A percentile compares a stretch with the other conserved stretches of the same genome.
Conservation (phyloP, 2,888 invertebrate genomes). For the Cybosia mesomella region DNA sequence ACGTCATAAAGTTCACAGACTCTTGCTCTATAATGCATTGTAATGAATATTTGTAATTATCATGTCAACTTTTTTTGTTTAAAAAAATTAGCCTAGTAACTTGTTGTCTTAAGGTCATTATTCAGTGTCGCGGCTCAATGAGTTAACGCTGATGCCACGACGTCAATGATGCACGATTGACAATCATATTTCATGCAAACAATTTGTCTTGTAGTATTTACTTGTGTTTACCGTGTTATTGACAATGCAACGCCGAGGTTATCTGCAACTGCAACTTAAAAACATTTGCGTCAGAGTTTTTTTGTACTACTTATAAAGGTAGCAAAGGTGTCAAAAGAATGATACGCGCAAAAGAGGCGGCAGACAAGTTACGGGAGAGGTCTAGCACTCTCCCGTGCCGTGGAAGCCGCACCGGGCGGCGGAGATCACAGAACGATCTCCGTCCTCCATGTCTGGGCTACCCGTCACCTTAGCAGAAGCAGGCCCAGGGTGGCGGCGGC, state of each 20-base stretch:
- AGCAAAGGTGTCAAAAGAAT: neutral
- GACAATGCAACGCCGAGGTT: neutral
- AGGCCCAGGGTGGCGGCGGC: too few relatives aligned
- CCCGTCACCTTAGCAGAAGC: too few relatives aligned
- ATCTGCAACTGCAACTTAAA: slow-evolving; percentile 1
- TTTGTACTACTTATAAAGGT: neutral
- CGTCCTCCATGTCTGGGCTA: too few relatives aligned
- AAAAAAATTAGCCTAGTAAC: slow-evolving; percentile 23
- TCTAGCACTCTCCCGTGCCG: too few relatives aligned
- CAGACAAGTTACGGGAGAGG: too few relatives aligned
- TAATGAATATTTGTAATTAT: slow-evolving; percentile 15
- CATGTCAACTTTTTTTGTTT: slow-evolving; percentile 31
- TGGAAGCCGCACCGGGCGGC: too few relatives aligned
- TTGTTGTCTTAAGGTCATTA: slow-evolving; percentile 10
- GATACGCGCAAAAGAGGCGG: too few relatives aligned
- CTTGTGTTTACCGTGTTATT: slow-evolving; percentile 3
- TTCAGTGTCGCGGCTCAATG: slow-evolving; percentile 15
- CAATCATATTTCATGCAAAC: slow-evolving; percentile 14
- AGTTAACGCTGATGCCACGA: neutral
- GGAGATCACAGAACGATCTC: too few relatives aligned
- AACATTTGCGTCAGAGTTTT: neutral
- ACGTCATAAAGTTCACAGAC: too few relatives aligned
- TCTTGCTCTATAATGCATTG: slow-evolving; percentile 8
- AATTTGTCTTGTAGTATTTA: slow-evolving; percentile 4
- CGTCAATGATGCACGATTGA: slow-evolving; percentile 14